Base-by-base conservation (phyloP, 2,797 vertebrate genomes). In the Apogon talboti region DNA sequence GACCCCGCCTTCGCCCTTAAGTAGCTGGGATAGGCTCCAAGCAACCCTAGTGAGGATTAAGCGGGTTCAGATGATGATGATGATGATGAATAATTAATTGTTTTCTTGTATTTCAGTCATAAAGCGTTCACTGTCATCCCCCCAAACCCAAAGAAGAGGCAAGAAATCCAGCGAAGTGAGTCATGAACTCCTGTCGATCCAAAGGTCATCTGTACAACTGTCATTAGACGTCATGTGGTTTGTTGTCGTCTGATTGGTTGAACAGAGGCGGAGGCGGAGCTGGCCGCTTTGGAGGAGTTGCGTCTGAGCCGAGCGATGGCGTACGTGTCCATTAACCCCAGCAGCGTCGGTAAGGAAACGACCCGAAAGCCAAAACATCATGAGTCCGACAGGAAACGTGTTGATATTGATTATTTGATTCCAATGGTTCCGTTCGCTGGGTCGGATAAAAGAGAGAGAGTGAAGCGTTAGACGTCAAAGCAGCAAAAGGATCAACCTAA, bases 121-220 rank as follows among this genome's bases (percentile, higher is more conserved):
- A 87, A 75, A 82, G 91, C 91, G 6, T 92, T 92, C 76, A 92
- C 92, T 0, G 89, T 92, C 56, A 90, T 93, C 68, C 74, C 91
- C 3, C 91, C 92, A 0, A 81, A 92, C 60, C 87, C 90, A 13
- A 89, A 84, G 76, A 93, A 81, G 46, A 81, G 91, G 16, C 48
- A 72, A 59, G 89, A 92, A 16, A 90, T 92, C 54, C 89, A 91
- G 77, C 87, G 58, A 79, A 90, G 92, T 93, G 70, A 88, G 91
- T 89, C 0, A 0, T 1, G 6, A 2, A 21, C 2, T 3, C 19
- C 19, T 2, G 19, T 21, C 19, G 3, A 21, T 2, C 19, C 47
- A 37, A 6, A 7, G 21, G 0, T 3, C 2, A 45, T n/a, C 5
- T 11, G 14, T 15, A 1, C 15, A 0, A 0, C 7, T 8, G n/a